A percentile compares a stretch with the other conserved stretches of the same genome.
These are phyloP conservation scores for Rhincodon typus DNA, from an alignment of 2,797 vertebrate genomes.

Conservation along the genomic window DNA sequence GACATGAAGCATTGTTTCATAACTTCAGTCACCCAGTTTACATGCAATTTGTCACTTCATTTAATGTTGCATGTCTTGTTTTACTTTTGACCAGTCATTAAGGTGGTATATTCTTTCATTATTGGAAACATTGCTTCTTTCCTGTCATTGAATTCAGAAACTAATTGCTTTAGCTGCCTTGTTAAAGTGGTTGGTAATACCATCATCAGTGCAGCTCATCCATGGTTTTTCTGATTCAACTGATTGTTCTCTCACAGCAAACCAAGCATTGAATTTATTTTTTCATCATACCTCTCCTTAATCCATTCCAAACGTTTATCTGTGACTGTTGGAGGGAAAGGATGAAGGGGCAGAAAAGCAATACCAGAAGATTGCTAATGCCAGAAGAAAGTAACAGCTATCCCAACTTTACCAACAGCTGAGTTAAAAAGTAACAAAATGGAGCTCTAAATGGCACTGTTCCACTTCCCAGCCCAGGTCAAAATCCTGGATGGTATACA, in stretches of 20 bases:
- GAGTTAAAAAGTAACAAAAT: not conserved
- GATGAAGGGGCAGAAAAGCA: not conserved
- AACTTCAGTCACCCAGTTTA: not conserved
- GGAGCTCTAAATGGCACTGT: not conserved
- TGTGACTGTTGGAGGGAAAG: not conserved
- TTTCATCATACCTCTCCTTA: not conserved
- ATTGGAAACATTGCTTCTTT: not conserved
- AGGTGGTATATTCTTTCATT: slow-evolving; percentile 1
- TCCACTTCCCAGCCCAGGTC: not conserved
- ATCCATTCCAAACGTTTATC: not conserved
- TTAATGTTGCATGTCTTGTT: slow-evolving; percentile 1
- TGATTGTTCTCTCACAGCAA: not conserved
- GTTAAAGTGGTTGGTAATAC: not conserved
- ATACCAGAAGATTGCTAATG: too few species aligned
- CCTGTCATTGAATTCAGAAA: slow-evolving; percentile 1
- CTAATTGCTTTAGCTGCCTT: not conserved
- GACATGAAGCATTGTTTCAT: not conserved
- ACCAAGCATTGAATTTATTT: not conserved
- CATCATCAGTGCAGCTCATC: not conserved
- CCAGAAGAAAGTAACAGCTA: not conserved
- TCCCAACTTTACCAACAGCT: not conserved
- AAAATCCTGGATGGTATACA: not conserved
- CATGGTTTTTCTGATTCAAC: not conserved
- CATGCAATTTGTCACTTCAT: not conserved
- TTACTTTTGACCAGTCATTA: not conserved